phyloP scores from a whole-genome alignment of 2,888 invertebrate genomes.

The Laspeyria flexula region DNA sequence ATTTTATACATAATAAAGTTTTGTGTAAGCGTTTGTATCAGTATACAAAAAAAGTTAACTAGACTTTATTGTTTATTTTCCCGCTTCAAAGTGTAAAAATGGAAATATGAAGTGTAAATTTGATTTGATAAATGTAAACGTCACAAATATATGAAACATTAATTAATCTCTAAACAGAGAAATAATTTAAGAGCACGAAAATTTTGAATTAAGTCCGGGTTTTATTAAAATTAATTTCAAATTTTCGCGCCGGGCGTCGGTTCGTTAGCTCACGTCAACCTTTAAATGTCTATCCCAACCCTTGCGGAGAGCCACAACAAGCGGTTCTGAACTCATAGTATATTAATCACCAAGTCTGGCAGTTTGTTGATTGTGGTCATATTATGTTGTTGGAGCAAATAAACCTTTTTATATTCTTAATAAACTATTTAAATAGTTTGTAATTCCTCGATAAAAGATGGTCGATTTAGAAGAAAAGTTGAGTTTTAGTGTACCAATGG shows the following conservation, averaged over 20 bases:
- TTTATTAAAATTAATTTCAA: conserved; percentile 31
- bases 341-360: conserved; percentile 8
- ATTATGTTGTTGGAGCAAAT: neutral
- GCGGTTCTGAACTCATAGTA: conserved; percentile 8
- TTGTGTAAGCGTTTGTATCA: too few relatives aligned
- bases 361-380: conserved; percentile 6
- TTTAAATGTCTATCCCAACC: conserved; percentile 4
- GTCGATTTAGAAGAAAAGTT: too few relatives aligned
- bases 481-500: too few relatives aligned
- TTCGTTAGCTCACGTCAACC: conserved; percentile 11
- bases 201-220: conserved; percentile 4
- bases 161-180: neutral
- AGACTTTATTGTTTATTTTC: too few relatives aligned
- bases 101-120: neutral
- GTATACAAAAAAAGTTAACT: too few relatives aligned
- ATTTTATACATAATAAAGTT: neutral
- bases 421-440: neutral
- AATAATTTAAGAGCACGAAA: neutral
- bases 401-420: neutral
- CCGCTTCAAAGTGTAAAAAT: too few relatives aligned
- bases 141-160: neutral
- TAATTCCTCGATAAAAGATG: neutral
- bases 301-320: conserved; percentile 14
- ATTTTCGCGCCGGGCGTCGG: conserved; percentile 33
- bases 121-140: neutral